phyloP scores from a whole-genome alignment of 2,113 vertebrate species.

The Lagenorhynchus albirostris region DNA sequence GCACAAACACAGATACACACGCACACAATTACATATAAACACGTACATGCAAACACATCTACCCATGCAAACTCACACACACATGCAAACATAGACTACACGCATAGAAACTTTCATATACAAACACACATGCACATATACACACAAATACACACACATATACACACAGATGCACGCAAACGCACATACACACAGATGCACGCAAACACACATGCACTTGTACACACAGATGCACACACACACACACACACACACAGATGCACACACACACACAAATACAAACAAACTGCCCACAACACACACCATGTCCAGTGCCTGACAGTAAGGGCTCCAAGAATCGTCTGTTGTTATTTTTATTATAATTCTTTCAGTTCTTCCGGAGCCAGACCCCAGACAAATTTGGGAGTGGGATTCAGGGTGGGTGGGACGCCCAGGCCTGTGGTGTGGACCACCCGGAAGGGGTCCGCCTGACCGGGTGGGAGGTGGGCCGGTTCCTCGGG shows the following conservation, averaged over 20 bases:
- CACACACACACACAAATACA: neutral
- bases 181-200: rapidly evolving
- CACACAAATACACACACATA: too few relatives aligned
- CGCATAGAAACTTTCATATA: too few relatives aligned
- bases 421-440: rapidly evolving
- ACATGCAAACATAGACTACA: neutral
- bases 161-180: neutral
- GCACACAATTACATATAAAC: too few relatives aligned
- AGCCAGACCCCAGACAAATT: neutral
- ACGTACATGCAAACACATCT: neutral
- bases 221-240: too few relatives aligned
- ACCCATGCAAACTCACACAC: too few relatives aligned
- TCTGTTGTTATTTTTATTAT: neutral
- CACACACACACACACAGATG: too few relatives aligned
- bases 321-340: neutral
- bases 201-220: neutral
- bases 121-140: too few relatives aligned
- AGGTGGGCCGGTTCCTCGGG: too few relatives aligned
- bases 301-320: too few relatives aligned
- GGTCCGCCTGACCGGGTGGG: rapidly evolving
- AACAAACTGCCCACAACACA: neutral
- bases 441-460: neutral
- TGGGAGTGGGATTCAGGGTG: neutral
- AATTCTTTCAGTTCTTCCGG: neutral
- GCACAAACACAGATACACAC: neutral